Evolutionary conservation across 2,888 invertebrate genomes (phyloP), one percentile per base, ranked within the genome.

Genomic region (Leucoma salicis): DNA sequence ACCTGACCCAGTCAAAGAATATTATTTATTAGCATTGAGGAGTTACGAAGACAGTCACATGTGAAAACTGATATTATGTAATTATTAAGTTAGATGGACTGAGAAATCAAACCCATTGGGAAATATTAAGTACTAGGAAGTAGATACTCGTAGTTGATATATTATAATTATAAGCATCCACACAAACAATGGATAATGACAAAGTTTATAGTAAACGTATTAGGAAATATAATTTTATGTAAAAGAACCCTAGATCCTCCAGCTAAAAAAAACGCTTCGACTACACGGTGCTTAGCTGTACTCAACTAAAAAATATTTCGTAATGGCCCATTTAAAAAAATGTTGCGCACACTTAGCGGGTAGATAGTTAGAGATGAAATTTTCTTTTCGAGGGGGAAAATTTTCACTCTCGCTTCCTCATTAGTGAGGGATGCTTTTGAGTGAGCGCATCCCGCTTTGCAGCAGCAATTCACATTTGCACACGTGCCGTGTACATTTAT

Each of bases 391-490:
- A 74, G 74, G 62, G 74, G 71, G 49, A 74, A 71, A 69, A 70
- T 68, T 70, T 73, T 74, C 70, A 72, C 76, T 72, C 70, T 70
- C 70, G 67, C 72, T 63, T 67, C 73, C 77, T 78, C 80, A 78
- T 81, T 80, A 81, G 78, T 56, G 75, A 54, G 66, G 64, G 57
- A 74, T 59, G 68, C 69, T 73, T 78, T 78, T 74, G 67, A 78
- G 69, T 69, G 66, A 61, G 69, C 66, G 70, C 74, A 74, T 76
- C 75, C 63, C 71, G 61, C 67, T 71, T 73, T 67, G 57, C 59
- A 51, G 53, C 63, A 59, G 66, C 63, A 68, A 71, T 72, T 71
- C 65, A 60, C 57, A 52, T 68, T 68, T 63, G 46, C 64, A 63
- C 62, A 57, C 58, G 59, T 59, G 59, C 59, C 58, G 46, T 50